Percentiles rank a stretch among this genome's conserved stretches.
Conservation (phyloP, 1,140 invertebrate species). For the Euwallacea fornicatus region DNA sequence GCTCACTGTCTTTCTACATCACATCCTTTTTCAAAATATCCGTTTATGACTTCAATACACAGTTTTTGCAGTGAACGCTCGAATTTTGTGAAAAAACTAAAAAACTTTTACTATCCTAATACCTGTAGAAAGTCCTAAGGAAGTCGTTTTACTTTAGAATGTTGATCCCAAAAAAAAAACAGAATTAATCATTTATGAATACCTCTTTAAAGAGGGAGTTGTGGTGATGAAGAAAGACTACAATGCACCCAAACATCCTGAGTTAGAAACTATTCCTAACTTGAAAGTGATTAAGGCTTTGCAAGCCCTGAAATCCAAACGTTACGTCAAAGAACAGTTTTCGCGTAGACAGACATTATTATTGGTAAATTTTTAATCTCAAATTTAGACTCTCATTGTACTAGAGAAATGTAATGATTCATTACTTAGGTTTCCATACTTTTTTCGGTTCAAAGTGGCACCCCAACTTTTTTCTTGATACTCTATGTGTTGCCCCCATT, state of each 20-base stretch:
- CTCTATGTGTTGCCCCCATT: too few relatives aligned
- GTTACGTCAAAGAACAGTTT: slow-evolving; percentile 98
- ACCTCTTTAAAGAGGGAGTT: slow-evolving; percentile 96
- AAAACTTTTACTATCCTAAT: too few relatives aligned
- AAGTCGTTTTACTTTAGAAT: slow-evolving; percentile 65
- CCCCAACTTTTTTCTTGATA: too few relatives aligned
- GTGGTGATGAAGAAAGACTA: slow-evolving; percentile 98
- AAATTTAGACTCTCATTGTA: not conserved
- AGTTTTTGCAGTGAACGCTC: too few relatives aligned
- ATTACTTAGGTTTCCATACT: too few relatives aligned
- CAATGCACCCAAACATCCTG: slow-evolving; percentile 92
- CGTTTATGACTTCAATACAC: too few relatives aligned
- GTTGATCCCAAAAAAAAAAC: slow-evolving; percentile 99
- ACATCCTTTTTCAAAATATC: too few relatives aligned
- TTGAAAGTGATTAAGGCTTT: slow-evolving; percentile 98
- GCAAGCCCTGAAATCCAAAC: slow-evolving; percentile 93
- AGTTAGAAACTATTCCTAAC: slow-evolving; percentile 93
- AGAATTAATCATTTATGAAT: slow-evolving; percentile 95
- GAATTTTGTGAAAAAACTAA: too few relatives aligned
- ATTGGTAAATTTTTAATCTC: slow-evolving; percentile 68
- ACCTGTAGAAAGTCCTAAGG: too few relatives aligned
- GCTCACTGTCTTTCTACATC: too few relatives aligned
- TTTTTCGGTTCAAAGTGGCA: too few relatives aligned
- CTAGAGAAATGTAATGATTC: too few relatives aligned
- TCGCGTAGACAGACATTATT: slow-evolving; percentile 99